Base-by-base conservation (phyloP, 2,797 vertebrate species). In the Acanthurus leucopareius region DNA sequence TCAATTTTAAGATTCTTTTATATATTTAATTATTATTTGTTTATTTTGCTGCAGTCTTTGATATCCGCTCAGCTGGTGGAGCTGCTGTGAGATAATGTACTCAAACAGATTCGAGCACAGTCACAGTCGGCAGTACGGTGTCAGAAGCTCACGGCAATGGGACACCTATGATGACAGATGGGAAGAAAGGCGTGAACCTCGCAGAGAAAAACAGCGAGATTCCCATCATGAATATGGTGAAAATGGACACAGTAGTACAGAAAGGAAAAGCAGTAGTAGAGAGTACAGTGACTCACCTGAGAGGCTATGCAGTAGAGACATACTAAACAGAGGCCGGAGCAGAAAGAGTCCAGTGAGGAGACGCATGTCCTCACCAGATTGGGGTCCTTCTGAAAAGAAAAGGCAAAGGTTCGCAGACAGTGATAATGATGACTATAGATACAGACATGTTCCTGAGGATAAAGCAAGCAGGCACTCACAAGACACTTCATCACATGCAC, bases 261-360 rank as follows among this genome's bases (percentile, higher is more conserved):
- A 89, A 42, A 79, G 72, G 59, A 65, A 44, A 2, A 73, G 63
- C 47, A 77, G 77, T 28, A 73, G 71, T 0, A 59, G 68, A 51
- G 79, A 89, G 5, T 86, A 84, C 78, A 81, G 68, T 3, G 63
- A 71, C 48, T 90, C 84, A 0, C 87, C 89, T 2, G 72, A 77
- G 28, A 90, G 56, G 51, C 15, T 1, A 22, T 54, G 84, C 77
- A 62, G 57, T 40, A 83, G 76, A 76, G 85, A 92, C 16, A 47
- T 75, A 3, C 0, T 44, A 15, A 86, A 42, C 70, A 77, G 74
- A 68, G 88, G 90, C 16, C 22, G 81, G 70, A 84, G 53, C 44
- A 84, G 84, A 49, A 87, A 72, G 56, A 92, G 90, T 45, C 88
- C 91, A 0, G 20, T 0, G n/a, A 86, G 86, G 73, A 87, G 89